phyloP scores from a whole-genome alignment of 2,113 vertebrate genomes.

The Equus przewalskii region DNA sequence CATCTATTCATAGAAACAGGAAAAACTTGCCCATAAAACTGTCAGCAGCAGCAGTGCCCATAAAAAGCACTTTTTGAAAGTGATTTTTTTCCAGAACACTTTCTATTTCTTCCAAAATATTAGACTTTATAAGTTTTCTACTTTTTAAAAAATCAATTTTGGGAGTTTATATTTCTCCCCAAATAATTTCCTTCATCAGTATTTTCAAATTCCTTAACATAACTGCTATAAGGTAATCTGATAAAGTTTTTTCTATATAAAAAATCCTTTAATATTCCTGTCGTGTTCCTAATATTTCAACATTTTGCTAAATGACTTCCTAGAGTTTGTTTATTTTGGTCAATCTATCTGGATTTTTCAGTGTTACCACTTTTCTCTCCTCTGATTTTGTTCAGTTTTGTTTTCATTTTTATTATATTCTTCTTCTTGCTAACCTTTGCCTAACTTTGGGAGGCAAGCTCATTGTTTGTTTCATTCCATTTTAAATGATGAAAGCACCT shows the following conservation, averaged over 20 bases:
- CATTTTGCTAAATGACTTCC: conserved; percentile 29
- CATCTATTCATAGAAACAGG: conserved; percentile 8
- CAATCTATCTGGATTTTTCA: not conserved
- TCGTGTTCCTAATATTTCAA: not conserved
- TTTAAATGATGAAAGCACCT: conserved; percentile 1
- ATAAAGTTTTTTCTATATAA: not conserved
- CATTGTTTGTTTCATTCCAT: not conserved
- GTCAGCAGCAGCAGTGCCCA: not conserved
- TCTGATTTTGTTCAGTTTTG: conserved; percentile 16
- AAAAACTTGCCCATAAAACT: conserved; percentile 15
- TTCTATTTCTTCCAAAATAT: not conserved
- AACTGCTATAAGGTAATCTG: not conserved
- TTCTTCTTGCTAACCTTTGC: not conserved
- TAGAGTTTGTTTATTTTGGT: not conserved
- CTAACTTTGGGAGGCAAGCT: not conserved
- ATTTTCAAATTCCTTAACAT: conserved; percentile 17
- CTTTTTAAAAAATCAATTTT: not conserved
- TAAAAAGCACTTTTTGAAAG: not conserved
- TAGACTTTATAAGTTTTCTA: not conserved
- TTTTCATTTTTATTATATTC: not conserved
- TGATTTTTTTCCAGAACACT: not conserved
- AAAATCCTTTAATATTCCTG: not conserved
- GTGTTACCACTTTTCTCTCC: not conserved
- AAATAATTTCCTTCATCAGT: not conserved
- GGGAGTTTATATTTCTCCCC: not conserved